Base-by-base conservation (phyloP, 2,113 vertebrate species). In the Sceloporus tristichus region DNA sequence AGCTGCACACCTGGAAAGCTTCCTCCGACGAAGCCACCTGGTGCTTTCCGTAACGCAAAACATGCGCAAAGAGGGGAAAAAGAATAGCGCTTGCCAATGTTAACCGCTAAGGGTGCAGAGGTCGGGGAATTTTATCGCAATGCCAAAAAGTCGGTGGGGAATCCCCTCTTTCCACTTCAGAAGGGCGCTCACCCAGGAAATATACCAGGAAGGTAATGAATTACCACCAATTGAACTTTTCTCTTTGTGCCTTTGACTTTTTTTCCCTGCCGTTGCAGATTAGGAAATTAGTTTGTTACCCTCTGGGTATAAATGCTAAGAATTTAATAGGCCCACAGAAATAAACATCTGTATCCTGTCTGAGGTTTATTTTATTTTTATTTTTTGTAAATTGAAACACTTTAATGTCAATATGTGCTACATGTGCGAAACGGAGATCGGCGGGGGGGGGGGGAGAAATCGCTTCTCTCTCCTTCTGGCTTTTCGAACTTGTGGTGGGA, bases 1-100 rank as follows among this genome's bases (percentile, higher is more conserved):
- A 85, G 40, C 53, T 5, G 0, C 76, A 75, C 88, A 25, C 75
- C 84, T 38, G 70, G 42, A 1, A 89, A 88, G 85, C 85, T 93
- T 68, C 23, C 1, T 74, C 40, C 76, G 59, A 13, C 27, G 23
- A 76, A 70, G 88, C 62, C 27, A n/a, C 59, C 59, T 70, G 21
- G 34, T 38, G 40, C n/a, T 71, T 38, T 56, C 74, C 74, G 7
- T 65, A 74, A 53, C 5, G 40, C 66, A 18, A 62, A 25, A 40
- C 66, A 4, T 18, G 16, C 18, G 1, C 19, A 27, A 77, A 21
- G 65, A 48, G 42, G 27, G 23, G 6, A 2, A 13, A 14, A 62
- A 10, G 9, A 29, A 5, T 11, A 79, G 48, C 23, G 2, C 29
- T 79, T 66, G 40, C 75, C 1, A 2, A n/a, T 38, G 66, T 42